phyloP scores from a whole-genome alignment of 2,113 vertebrate genomes.

The Oncorhynchus nerka region DNA sequence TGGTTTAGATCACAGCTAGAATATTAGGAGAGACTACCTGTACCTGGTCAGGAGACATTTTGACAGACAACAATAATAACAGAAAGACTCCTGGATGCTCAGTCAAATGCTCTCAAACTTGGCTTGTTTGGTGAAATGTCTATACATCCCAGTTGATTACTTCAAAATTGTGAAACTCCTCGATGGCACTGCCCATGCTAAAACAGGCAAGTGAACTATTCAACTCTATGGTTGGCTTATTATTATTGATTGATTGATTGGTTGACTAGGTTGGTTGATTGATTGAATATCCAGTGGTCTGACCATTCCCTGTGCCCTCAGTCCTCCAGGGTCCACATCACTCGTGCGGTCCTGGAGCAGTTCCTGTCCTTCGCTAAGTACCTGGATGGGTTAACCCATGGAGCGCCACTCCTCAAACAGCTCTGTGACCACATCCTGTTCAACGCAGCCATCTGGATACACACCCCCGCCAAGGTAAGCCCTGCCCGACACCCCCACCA shows the following conservation, averaged over 20 bases:
- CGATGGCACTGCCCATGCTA: no score
- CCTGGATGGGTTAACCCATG: slow-evolving; percentile 94
- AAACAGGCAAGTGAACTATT: no score
- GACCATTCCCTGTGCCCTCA: slow-evolving; percentile 44
- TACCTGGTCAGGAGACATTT: not conserved
- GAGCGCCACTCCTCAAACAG: slow-evolving; percentile 95
- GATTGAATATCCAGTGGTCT: no score
- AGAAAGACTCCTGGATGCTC: not conserved
- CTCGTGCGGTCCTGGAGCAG: slow-evolving; percentile 93
- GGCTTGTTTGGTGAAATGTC: no score
- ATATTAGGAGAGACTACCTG: not conserved
- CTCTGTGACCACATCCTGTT: slow-evolving; percentile 98
- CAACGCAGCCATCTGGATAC: slow-evolving; percentile 99
- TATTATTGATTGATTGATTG: no score
- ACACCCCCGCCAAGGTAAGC: slow-evolving; percentile 72
- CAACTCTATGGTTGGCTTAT: no score
- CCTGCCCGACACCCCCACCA: slow-evolving; percentile 71
- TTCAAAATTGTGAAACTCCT: no score
- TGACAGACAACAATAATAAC: not conserved
- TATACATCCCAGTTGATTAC: no score
- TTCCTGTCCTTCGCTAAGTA: slow-evolving; percentile 99
- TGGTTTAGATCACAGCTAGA: slow-evolving; percentile 59
- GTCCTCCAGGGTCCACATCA: slow-evolving; percentile 97
- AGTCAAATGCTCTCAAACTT: no score
- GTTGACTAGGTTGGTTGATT: no score